A percentile compares a stretch with the other conserved stretches of the same genome.
phyloP scores from a whole-genome alignment of 2,113 vertebrate genomes.

The Pica pica region DNA sequence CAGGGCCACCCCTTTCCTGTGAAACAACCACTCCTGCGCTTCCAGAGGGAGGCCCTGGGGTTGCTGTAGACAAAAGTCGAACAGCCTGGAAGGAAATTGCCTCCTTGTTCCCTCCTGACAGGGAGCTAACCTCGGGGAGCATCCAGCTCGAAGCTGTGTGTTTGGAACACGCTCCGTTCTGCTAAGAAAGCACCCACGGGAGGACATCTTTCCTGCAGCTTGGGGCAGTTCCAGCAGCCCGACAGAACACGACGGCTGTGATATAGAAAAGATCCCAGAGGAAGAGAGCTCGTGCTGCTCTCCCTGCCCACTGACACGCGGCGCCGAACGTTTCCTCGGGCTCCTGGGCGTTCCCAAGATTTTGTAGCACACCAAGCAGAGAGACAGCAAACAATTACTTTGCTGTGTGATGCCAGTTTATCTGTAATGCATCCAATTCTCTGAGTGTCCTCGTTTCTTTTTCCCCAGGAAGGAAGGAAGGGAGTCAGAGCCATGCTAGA shows the following conservation, averaged over 20 bases:
- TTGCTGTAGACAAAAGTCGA: background rate
- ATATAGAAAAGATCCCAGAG: background rate
- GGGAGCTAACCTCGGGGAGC: background rate
- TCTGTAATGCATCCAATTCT: background rate
- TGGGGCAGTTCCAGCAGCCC: background rate
- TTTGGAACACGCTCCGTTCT: background rate
- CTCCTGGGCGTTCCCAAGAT: background rate
- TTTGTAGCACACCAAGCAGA: background rate
- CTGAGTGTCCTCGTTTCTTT: background rate
- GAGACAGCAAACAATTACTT: background rate
- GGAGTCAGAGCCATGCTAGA: background rate
- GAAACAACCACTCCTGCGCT: background rate
- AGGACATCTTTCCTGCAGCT: background rate
- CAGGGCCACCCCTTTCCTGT: background rate
- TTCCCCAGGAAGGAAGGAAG: conserved; percentile 11
- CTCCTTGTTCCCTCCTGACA: background rate
- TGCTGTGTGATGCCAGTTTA: background rate
- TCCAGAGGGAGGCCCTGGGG: background rate
- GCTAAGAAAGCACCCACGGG: background rate
- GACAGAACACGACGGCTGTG: background rate
- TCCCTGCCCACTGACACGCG: background rate
- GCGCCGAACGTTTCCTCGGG: background rate
- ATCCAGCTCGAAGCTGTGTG: background rate
- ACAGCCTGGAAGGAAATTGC: background rate
- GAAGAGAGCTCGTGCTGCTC: background rate